Conservation (phyloP, 1,140 invertebrate genomes). For the Camponotus vicinus region DNA sequence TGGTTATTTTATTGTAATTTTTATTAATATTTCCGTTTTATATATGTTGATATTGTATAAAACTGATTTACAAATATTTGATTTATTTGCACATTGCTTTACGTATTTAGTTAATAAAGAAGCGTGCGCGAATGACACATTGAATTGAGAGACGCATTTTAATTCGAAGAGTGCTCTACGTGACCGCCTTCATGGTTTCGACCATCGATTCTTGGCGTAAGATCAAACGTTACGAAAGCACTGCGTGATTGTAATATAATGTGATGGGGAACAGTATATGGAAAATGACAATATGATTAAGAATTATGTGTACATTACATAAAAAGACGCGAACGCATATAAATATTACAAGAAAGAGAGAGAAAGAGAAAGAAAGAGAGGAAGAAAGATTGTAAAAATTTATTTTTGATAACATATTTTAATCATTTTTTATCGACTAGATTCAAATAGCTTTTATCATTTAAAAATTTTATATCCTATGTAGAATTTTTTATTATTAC, state of each 20-base stretch:
- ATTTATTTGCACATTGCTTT: background rate
- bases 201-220: constrained; percentile 12
- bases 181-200: constrained; percentile 63
- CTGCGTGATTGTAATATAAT: constrained; percentile 30
- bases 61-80: background rate
- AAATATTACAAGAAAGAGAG: background rate
- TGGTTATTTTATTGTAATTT: background rate
- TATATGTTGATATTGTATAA: background rate
- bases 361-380: no score
- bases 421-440: background rate
- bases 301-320: constrained; percentile 2
- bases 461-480: background rate
- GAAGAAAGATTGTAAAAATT: background rate
- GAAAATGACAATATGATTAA: constrained; percentile 29
- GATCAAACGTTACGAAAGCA: constrained; percentile 27
- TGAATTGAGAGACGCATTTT: constrained; percentile 60
- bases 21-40: background rate
- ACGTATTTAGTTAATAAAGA: constrained; percentile 37
- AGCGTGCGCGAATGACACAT: constrained; percentile 40
- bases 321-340: background rate
- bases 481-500: background rate
- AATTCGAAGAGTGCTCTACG: constrained; percentile 57
- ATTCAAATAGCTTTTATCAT: background rate
- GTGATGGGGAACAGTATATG: background rate
- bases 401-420: background rate